phyloP scores from a whole-genome alignment of 2,797 vertebrate species.

The Microctenopoma stevenorrisi region DNA sequence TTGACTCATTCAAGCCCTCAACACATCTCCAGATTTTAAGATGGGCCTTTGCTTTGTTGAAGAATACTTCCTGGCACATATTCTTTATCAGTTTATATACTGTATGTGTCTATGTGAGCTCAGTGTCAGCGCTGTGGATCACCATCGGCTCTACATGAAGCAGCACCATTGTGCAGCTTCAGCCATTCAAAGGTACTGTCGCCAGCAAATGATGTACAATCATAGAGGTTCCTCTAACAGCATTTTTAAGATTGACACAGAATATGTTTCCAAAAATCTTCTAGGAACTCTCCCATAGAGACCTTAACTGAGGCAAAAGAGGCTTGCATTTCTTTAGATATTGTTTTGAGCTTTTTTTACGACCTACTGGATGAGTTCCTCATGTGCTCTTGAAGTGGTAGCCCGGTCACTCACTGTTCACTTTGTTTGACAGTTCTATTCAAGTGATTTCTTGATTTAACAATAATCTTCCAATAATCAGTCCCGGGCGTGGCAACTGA shows the following conservation, averaged over 20 bases:
- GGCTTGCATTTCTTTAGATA: too few species aligned
- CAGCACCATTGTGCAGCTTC: neutral
- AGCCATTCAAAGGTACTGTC: slow-evolving; percentile 2
- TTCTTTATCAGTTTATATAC: neutral
- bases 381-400: too few species aligned
- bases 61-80: slow-evolving; percentile 9
- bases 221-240: neutral
- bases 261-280: too few species aligned
- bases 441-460: too few species aligned
- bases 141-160: slow-evolving; percentile 7
- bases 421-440: too few species aligned
- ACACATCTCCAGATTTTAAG: neutral
- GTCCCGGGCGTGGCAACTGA: too few species aligned
- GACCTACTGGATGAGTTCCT: too few species aligned
- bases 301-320: too few species aligned
- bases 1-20: slow-evolving; percentile 8
- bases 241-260: neutral
- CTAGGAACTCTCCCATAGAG: too few species aligned
- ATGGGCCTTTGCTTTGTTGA: neutral
- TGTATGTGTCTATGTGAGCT: neutral
- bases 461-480: too few species aligned
- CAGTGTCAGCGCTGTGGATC: neutral
- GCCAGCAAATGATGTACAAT: neutral
- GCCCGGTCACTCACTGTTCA: too few species aligned
- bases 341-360: too few species aligned